phyloP scores from a whole-genome alignment of 2,888 invertebrate genomes.

The Cepaea hortensis region DNA sequence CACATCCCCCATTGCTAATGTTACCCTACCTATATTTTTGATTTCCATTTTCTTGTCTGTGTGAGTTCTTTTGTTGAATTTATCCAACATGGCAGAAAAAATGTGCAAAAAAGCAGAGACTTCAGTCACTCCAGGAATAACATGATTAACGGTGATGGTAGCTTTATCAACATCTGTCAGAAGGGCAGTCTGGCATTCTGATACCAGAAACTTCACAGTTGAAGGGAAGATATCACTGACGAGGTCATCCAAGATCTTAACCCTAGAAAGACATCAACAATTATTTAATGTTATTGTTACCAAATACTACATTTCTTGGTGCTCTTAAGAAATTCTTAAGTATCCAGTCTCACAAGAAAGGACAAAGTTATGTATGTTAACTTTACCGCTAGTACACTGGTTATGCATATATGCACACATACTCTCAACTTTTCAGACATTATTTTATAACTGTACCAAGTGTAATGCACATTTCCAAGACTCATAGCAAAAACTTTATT shows the following conservation, averaged over 20 bases:
- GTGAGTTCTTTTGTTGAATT: conserved; percentile 68
- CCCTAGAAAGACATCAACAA: conserved; percentile 55
- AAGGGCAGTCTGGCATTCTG: conserved; percentile 66
- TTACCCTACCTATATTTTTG: conserved; percentile 59
- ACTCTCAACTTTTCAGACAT: too few relatives aligned
- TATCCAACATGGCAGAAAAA: conserved; percentile 69
- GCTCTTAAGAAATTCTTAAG: too few relatives aligned
- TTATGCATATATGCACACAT: too few relatives aligned
- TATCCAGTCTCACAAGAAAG: too few relatives aligned
- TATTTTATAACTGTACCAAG: too few relatives aligned
- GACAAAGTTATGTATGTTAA: too few relatives aligned
- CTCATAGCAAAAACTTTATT: not conserved
- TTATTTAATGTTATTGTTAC: not conserved
- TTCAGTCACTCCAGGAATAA: conserved; percentile 67
- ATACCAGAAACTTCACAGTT: conserved; percentile 69
- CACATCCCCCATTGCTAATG: not conserved
- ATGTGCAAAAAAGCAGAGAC: conserved; percentile 70
- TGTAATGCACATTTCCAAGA: not conserved
- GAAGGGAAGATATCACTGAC: conserved; percentile 69
- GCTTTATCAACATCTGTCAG: conserved; percentile 60
- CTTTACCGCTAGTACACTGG: too few relatives aligned
- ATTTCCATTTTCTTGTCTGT: conserved; percentile 65
- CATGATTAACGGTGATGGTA: conserved; percentile 56
- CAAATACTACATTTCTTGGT: not conserved
- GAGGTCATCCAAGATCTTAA: conserved; percentile 69